phyloP scores from a whole-genome alignment of 1,140 invertebrate genomes.

The Brevipalpus yothersi region DNA sequence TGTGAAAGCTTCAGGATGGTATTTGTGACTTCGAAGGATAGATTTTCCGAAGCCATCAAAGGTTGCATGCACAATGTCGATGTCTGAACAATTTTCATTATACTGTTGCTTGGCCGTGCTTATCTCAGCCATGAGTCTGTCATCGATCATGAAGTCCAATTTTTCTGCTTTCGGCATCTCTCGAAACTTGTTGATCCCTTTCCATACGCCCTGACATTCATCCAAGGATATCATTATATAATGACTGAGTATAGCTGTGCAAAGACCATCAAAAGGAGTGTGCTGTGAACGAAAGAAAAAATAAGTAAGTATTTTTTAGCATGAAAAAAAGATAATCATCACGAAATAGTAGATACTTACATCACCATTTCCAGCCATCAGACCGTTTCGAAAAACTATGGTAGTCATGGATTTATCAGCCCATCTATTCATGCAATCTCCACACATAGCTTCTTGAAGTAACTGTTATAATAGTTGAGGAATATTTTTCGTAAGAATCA shows the following conservation, averaged over 20 bases:
- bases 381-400: conserved; percentile 26
- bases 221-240: conserved; percentile 16
- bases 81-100: conserved; percentile 1
- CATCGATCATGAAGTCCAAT: conserved; percentile 17
- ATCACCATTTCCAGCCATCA: conserved; percentile 18
- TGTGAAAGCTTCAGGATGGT: conserved; percentile 35
- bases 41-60: conserved; percentile 29
- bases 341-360: conserved; percentile 16
- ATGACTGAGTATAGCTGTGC: conserved; percentile 21
- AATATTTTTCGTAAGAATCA: not conserved
- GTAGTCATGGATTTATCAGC: conserved; percentile 26
- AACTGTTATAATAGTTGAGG: not conserved
- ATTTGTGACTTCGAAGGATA: conserved; percentile 21
- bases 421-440: conserved; percentile 27
- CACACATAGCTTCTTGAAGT: conserved; percentile 15
- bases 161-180: conserved; percentile 15
- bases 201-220: conserved; percentile 18
- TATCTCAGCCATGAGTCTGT: conserved; percentile 7
- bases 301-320: not conserved
- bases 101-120: conserved; percentile 12
- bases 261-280: conserved; percentile 30
- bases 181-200: conserved; percentile 13
- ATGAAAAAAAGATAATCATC: conserved; percentile 2
- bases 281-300: conserved; percentile 17
- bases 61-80: conserved; percentile 10